Conservation (phyloP, 2,888 invertebrate genomes). For the Drosophila emarginata region DNA sequence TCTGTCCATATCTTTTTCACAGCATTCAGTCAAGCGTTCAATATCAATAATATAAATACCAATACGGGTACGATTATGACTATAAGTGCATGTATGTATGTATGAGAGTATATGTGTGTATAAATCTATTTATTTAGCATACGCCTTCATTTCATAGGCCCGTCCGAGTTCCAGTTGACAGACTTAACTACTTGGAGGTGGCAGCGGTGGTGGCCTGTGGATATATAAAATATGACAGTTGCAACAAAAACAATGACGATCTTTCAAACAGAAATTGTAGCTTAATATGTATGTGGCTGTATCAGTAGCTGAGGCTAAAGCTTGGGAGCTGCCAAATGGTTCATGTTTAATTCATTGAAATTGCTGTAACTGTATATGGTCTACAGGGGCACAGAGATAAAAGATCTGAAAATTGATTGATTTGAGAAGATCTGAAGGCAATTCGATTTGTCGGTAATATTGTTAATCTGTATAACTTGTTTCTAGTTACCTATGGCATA, state of each 20-base stretch:
- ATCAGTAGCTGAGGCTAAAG: not conserved
- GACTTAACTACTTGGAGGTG: constrained; percentile 56
- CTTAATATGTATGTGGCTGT: not conserved
- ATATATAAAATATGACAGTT: constrained; percentile 60
- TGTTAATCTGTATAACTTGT: not conserved
- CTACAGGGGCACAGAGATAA: constrained; percentile 28
- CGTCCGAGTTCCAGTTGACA: constrained; percentile 49
- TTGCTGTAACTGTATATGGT: constrained; percentile 30
- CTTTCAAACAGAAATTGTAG: not conserved
- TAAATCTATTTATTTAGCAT: constrained; percentile 48
- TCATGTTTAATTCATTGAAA: constrained; percentile 47
- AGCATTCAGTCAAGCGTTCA: constrained; percentile 69
- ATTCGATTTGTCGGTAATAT: not conserved
- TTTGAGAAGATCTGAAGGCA: constrained; percentile 1
- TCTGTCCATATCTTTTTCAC: constrained; percentile 49
- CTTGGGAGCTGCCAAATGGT: constrained; percentile 27
- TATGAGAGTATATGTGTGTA: constrained; percentile 16
- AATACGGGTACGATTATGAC: not conserved
- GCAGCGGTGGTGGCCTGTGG: constrained; percentile 36
- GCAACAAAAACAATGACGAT: constrained; percentile 46
- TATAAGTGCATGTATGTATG: not conserved
- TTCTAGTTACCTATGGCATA: not conserved
- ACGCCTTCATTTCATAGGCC: constrained; percentile 53
- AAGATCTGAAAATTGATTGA: constrained; percentile 8
- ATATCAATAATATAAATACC: constrained; percentile 52